A percentile compares a stretch with the other conserved stretches of the same genome.
phyloP scores from a whole-genome alignment of 53 echinoderm and acorn worm genomes.

The Henricia sp. region DNA sequence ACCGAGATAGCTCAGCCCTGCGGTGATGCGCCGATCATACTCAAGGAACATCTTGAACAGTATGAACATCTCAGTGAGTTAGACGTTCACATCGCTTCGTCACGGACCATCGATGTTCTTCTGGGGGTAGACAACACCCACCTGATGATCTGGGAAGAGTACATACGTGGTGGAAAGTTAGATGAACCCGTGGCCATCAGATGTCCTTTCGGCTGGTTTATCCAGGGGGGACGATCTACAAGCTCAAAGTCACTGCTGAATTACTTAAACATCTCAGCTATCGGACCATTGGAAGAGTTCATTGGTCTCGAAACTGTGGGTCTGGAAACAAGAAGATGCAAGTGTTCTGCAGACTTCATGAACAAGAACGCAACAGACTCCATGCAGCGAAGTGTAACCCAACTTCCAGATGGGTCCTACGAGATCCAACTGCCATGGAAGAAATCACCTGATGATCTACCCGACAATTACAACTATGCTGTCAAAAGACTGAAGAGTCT shows the following conservation, averaged over 20 bases:
- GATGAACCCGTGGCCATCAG: slow-evolving; percentile 70
- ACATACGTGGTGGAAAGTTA: slow-evolving; percentile 57
- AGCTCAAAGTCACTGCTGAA: slow-evolving; percentile 38
- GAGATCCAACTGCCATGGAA: slow-evolving; percentile 16
- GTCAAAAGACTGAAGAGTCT: slow-evolving; percentile 55
- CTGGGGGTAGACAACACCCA: slow-evolving; percentile 72
- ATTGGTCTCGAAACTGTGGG: slow-evolving; percentile 69
- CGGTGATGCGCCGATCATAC: slow-evolving; percentile 62
- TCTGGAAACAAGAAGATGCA: slow-evolving; percentile 65
- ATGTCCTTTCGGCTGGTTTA: slow-evolving; percentile 48
- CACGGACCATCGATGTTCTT: slow-evolving; percentile 73
- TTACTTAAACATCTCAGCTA: slow-evolving; percentile 66
- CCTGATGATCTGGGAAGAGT: slow-evolving; percentile 74
- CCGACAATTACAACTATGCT: slow-evolving; percentile 70
- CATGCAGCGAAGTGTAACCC: slow-evolving; percentile 70
- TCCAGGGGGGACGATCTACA: background rate
- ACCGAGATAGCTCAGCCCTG: slow-evolving; percentile 78
- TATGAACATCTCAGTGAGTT: slow-evolving; percentile 60
- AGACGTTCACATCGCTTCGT: slow-evolving; percentile 65
- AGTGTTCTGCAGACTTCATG: slow-evolving; percentile 4
- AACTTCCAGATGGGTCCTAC: slow-evolving; percentile 68
- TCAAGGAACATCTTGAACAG: slow-evolving; percentile 53
- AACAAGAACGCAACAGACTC: slow-evolving; percentile 37
- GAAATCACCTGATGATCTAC: slow-evolving; percentile 38
- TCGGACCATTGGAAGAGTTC: slow-evolving; percentile 33